Evolutionary conservation across 1,140 invertebrate species (phyloP).

Genomic region (Marisa cornuarietis): DNA sequence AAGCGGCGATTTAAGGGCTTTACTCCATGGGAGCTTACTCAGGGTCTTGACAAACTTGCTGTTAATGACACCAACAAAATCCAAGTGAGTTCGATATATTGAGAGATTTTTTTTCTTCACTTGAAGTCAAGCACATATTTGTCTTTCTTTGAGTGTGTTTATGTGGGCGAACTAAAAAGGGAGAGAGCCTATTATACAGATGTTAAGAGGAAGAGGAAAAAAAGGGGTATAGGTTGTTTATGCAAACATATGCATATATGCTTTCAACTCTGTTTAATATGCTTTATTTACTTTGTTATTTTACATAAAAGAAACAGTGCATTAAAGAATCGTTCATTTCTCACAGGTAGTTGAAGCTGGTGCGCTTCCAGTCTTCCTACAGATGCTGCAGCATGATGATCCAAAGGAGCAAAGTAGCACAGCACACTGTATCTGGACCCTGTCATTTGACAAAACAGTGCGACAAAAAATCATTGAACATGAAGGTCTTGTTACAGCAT

Average conservation of each 20-base stretch:
- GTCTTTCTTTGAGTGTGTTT: no score
- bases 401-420: constrained; percentile 45
- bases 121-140: no score
- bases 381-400: constrained; percentile 49
- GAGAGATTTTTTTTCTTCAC: no score
- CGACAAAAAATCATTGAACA: constrained; percentile 41
- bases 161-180: background rate
- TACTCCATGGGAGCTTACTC: constrained; percentile 51
- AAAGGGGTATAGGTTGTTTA: background rate
- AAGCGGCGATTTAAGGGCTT: constrained; percentile 53
- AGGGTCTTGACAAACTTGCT: constrained; percentile 56
- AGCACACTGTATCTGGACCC: constrained; percentile 50
- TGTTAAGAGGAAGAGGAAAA: background rate
- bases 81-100: constrained; percentile 32
- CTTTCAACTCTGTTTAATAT: background rate
- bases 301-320: background rate
- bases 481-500: constrained; percentile 41
- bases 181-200: background rate
- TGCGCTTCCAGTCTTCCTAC: constrained; percentile 42
- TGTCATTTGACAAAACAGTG: constrained; percentile 55
- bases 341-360: constrained; percentile 53
- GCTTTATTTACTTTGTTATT: background rate
- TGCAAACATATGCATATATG: no score
- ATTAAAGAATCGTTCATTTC: background rate
- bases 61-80: constrained; percentile 59